Conservation (phyloP, 2,797 vertebrate genomes). For the Sebastes elongatus region DNA sequence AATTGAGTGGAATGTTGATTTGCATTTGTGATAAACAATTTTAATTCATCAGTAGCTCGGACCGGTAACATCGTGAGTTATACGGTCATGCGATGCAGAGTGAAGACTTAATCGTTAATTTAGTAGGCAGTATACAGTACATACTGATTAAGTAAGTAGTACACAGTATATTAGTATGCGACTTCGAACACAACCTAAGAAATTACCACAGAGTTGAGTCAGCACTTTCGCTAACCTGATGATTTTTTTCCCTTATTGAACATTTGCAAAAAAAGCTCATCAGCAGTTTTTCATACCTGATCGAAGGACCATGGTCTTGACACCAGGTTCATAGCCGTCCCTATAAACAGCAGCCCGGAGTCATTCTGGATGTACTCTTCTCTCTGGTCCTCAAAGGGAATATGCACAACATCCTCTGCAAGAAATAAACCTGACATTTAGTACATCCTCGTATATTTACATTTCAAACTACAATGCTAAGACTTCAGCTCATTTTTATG, state of each 20-base stretch:
- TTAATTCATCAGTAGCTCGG: not conserved
- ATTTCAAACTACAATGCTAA: not conserved
- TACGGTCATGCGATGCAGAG: not conserved
- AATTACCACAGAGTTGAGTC: not conserved
- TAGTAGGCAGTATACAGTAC: not conserved
- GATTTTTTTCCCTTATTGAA: not conserved
- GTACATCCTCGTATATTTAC: not conserved
- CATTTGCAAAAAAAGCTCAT: not conserved
- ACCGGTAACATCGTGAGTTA: not conserved
- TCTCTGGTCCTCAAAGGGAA: slow-evolving; percentile 77
- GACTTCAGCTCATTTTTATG: not conserved
- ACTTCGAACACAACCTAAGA: not conserved
- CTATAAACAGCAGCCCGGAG: slow-evolving; percentile 79
- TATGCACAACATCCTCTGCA: slow-evolving; percentile 78
- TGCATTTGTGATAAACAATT: not conserved
- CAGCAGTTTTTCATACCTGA: slow-evolving; percentile 68
- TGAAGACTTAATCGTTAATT: not conserved
- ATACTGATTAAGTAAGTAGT: not conserved
- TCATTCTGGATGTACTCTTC: slow-evolving; percentile 80
- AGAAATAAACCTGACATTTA: not conserved
- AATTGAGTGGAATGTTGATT: not conserved
- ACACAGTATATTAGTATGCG: not conserved
- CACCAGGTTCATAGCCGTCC: slow-evolving; percentile 62
- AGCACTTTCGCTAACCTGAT: not conserved
- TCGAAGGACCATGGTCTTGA: slow-evolving; percentile 82